These are phyloP conservation scores for Acleris cristana DNA, from an alignment of 2,888 invertebrate species.

Conservation along the genomic window DNA sequence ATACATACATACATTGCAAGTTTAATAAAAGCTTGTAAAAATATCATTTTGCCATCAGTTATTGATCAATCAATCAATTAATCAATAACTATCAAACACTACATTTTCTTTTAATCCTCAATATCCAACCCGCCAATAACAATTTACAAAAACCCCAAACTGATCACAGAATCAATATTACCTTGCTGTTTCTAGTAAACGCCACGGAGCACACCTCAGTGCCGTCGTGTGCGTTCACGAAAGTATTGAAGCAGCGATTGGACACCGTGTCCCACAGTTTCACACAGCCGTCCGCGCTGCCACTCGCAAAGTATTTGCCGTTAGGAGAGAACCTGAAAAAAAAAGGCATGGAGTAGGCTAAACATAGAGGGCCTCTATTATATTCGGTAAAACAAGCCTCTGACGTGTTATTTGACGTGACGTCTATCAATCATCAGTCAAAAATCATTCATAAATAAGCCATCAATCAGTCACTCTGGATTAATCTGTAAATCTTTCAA, in stretches of 20 bases:
- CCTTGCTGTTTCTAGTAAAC: constrained; percentile 98
- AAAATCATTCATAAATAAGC: background rate
- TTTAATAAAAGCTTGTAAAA: too few relatives aligned
- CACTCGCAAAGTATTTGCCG: constrained; percentile 89
- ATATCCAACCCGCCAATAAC: too few relatives aligned
- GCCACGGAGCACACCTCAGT: constrained; percentile 96
- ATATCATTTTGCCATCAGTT: too few relatives aligned
- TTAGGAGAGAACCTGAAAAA: constrained; percentile 72
- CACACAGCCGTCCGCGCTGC: constrained; percentile 96
- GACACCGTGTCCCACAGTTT: constrained; percentile 99
- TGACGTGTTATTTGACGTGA: too few relatives aligned
- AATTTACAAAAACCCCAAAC: too few relatives aligned
- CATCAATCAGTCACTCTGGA: background rate
- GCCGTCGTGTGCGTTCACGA: constrained; percentile 96
- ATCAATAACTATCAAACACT: too few relatives aligned
- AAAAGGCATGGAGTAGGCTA: too few relatives aligned
- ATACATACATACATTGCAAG: too few relatives aligned
- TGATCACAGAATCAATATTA: constrained; percentile 62
- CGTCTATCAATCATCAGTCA: too few relatives aligned
- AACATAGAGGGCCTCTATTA: too few relatives aligned
- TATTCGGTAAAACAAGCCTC: background rate
- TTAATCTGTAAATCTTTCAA: background rate
- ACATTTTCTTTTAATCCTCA: too few relatives aligned
- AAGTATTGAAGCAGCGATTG: constrained; percentile 95
- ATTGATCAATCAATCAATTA: background rate